These are phyloP conservation scores for Rostratula benghalensis DNA, from an alignment of 2,113 vertebrate genomes.

Conservation along the genomic window DNA sequence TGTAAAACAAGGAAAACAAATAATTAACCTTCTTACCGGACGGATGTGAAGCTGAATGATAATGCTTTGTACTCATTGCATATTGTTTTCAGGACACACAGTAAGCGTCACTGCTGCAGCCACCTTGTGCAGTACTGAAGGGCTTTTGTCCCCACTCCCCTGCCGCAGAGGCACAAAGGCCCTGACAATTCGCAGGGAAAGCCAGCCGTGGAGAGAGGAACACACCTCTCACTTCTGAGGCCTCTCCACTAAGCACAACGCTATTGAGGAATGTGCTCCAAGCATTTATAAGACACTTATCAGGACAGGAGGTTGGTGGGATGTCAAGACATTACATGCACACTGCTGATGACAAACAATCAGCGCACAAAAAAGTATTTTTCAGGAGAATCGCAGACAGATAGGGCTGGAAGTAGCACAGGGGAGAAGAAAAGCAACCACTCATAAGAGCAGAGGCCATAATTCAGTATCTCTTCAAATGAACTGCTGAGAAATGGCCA, in stretches of 20 bases:
- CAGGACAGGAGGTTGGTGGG: not conserved
- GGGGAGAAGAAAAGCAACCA: not conserved
- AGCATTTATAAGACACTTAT: not conserved
- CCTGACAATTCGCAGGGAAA: not conserved
- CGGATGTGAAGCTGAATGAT: not conserved
- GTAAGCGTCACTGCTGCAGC: not conserved
- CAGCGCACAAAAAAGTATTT: not conserved
- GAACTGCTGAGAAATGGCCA: slow-evolving; percentile 19
- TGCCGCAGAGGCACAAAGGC: not conserved
- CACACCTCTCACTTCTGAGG: not conserved
- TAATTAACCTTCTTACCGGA: slow-evolving; percentile 51
- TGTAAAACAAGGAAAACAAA: slow-evolving; percentile 59
- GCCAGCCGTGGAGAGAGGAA: not conserved
- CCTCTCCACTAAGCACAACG: not conserved
- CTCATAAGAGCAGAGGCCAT: not conserved
- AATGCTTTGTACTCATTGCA: not conserved
- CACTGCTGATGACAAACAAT: not conserved
- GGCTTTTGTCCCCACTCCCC: not conserved
- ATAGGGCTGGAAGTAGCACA: not conserved
- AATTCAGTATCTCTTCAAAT: slow-evolving; percentile 15
- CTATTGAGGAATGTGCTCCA: not conserved
- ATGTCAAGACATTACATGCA: not conserved
- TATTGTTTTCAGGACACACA: not conserved
- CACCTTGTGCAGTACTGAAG: not conserved
- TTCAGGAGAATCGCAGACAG: not conserved